Evolutionary conservation across 2,113 vertebrate species (phyloP).

Genomic region (Mastomys natalensis): DNA sequence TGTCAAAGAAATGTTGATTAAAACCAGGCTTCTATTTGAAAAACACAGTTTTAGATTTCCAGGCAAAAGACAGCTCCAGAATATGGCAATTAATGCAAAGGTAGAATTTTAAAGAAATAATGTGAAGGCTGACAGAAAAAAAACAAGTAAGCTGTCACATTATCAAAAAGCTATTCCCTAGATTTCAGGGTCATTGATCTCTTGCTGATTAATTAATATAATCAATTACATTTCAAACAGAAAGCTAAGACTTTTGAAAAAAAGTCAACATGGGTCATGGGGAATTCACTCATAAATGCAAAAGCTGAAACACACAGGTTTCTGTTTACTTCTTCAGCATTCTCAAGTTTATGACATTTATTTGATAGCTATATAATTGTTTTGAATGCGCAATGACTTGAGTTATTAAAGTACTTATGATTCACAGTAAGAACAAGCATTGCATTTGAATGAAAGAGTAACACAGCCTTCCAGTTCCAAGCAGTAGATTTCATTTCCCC

Average conservation of each 20-base stretch:
- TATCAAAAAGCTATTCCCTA: slow-evolving; percentile 64
- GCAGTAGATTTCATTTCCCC: slow-evolving; percentile 84
- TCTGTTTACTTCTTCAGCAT: slow-evolving; percentile 70
- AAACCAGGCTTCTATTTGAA: slow-evolving; percentile 57
- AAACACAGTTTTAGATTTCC: slow-evolving; percentile 41
- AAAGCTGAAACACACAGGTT: slow-evolving; percentile 62
- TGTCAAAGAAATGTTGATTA: slow-evolving; percentile 65
- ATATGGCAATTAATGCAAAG: slow-evolving; percentile 38
- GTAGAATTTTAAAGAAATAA: slow-evolving; percentile 52
- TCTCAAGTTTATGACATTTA: slow-evolving; percentile 76
- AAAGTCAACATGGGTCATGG: slow-evolving; percentile 49
- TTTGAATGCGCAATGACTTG: slow-evolving; percentile 74
- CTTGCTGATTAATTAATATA: slow-evolving; percentile 63
- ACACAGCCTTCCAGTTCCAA: slow-evolving; percentile 83
- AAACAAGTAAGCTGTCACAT: slow-evolving; percentile 40
- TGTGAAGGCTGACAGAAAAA: slow-evolving; percentile 40
- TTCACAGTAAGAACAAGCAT: slow-evolving; percentile 71
- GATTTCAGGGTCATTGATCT: slow-evolving; percentile 63
- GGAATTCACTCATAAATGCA: slow-evolving; percentile 63
- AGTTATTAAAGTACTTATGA: slow-evolving; percentile 82
- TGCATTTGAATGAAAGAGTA: slow-evolving; percentile 77
- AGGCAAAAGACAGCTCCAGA: slow-evolving; percentile 60
- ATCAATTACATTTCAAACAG: slow-evolving; percentile 61
- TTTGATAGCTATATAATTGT: slow-evolving; percentile 74
- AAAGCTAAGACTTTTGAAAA: slow-evolving; percentile 70